Evolutionary conservation across 2,113 vertebrate species (phyloP), one percentile per base, ranked within the genome.

Genomic region (Lamprologus tigripictilis): DNA sequence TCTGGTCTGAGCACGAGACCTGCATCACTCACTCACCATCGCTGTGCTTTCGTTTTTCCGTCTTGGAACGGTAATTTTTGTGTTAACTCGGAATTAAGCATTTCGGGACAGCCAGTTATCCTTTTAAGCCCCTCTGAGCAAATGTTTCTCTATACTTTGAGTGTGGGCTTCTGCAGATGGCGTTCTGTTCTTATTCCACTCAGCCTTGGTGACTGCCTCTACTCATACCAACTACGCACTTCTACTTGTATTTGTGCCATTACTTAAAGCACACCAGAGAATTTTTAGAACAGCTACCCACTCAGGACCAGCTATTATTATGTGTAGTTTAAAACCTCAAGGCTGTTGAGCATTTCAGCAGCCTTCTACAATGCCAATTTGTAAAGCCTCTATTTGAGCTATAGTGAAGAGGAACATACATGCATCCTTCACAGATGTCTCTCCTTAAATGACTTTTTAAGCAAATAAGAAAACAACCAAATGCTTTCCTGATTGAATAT

Each of bases 21-120:
- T 89, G 89, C 92, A 92, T 87, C 79, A 55, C 63, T 88, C 79
- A 79, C 78, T 87, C 76, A 23, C 79, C 47, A 61, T 79, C 16
- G 35, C 13, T 16, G 13, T 12, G 47, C 23, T 80, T 83, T 57
- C 17, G 21, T 85, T 83, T 58, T 81, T 71, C 45, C 4, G 45
- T 86, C 42, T 79, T 40, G 14, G 61, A 61, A 83, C 26, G 73
- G 78, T 33, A 82, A 71, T 40, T 73, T 73, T 54, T 78, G 37
- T 86, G 82, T 87, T 92, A 83, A 92, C 76, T 90, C 79, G 81
- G 66, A 81, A 19, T 90, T 81, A 73, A 51, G 26, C 7, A 86
- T 86, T 51, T 83, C 61, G 82, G 83, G 89, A 88, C 85, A 90
- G 78, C 81, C 90, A 40, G 21, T 66, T 83, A 81, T 85, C 9